Evolutionary conservation across 2,888 invertebrate species (phyloP).

Genomic region (Atherix ibis): DNA sequence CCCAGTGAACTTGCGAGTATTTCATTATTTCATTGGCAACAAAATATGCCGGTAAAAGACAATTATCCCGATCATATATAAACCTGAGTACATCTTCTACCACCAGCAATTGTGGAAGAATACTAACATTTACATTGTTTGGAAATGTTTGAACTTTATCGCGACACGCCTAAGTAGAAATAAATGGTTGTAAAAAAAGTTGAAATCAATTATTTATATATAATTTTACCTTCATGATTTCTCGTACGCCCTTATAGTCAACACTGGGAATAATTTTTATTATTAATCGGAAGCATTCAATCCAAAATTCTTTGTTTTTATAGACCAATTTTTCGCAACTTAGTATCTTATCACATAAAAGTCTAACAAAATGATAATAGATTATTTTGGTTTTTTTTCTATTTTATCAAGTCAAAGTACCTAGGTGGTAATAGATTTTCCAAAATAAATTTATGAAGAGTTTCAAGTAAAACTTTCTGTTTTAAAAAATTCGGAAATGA

Average conservation of each 20-base stretch:
- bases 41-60: slow-evolving; percentile 85
- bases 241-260: slow-evolving; percentile 88
- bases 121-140: slow-evolving; percentile 57
- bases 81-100: slow-evolving; percentile 68
- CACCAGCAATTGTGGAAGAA: slow-evolving; percentile 66
- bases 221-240: slow-evolving; percentile 64
- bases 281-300: slow-evolving; percentile 70
- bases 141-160: slow-evolving; percentile 79
- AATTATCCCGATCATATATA: slow-evolving; percentile 84
- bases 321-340: slow-evolving; percentile 68
- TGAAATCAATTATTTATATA: neutral
- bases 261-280: slow-evolving; percentile 76
- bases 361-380: slow-evolving; percentile 32
- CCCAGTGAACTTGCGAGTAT: slow-evolving; percentile 61
- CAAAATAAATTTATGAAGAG: no score
- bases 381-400: neutral
- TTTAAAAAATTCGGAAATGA: slow-evolving; percentile 1
- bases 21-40: slow-evolving; percentile 92
- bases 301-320: slow-evolving; percentile 76
- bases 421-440: no score
- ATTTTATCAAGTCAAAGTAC: no score
- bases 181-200: slow-evolving; percentile 13
- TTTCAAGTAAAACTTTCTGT: neutral
- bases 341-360: slow-evolving; percentile 76
- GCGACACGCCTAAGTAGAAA: slow-evolving; percentile 48